Evolutionary conservation across 2,888 invertebrate genomes (phyloP).

Genomic region (Parascotia fuliginaria): DNA sequence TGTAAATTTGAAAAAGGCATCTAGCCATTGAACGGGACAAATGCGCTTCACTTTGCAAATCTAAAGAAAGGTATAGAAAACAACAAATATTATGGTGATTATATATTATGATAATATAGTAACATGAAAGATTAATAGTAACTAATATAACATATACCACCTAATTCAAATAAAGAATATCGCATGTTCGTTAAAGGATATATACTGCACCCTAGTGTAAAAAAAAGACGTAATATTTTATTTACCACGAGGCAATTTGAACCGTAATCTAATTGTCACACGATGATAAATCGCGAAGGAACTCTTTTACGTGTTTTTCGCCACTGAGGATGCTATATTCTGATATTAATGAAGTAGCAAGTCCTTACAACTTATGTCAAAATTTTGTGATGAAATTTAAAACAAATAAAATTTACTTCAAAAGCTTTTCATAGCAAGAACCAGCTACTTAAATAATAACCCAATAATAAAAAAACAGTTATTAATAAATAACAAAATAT

Average conservation of each 20-base stretch:
- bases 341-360: constrained; percentile 16
- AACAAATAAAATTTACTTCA: no score
- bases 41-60: no score
- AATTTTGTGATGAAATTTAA: background rate
- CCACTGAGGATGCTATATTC: no score
- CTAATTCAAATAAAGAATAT: constrained; percentile 39
- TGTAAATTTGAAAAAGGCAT: no score
- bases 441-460: constrained; percentile 2
- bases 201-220: no score
- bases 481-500: constrained; percentile 49
- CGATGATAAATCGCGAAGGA: no score
- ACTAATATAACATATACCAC: constrained; percentile 43
- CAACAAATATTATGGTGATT: constrained; percentile 37
- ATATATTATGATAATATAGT: constrained; percentile 43
- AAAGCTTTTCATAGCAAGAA: no score
- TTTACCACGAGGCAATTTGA: no score
- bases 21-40: no score
- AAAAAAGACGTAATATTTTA: no score
- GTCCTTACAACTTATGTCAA: constrained; percentile 9
- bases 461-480: constrained; percentile 24
- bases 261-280: no score
- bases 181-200: constrained; percentile 25
- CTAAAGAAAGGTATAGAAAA: constrained; percentile 20
- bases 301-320: no score
- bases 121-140: constrained; percentile 47